Evolutionary conservation across 2,888 invertebrate species (phyloP), one percentile per base, ranked within the genome.

Genomic region (Catocala sponsa): DNA sequence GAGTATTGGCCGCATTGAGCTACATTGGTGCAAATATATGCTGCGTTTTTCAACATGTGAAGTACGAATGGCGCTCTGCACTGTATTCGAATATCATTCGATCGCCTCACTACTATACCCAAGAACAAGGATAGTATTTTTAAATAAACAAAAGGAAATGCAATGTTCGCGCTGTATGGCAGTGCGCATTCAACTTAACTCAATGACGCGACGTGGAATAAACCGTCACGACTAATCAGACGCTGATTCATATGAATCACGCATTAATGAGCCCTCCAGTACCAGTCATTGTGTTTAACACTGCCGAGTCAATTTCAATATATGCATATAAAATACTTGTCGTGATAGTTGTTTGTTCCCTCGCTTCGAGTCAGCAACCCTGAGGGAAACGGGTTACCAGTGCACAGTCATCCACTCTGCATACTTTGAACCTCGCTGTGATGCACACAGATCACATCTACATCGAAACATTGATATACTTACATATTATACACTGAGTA

Each of bases 191-290:
- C 9, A 38, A 38, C 35, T 38, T 38, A 38, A 38, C 35, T 9
- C 35, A 38, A 38, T 38, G 35, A 7, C 35, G 35, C 32, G 5
- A 33, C 6, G 6, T 5, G 9, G 48, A 32, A 48, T 48, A 10
- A 48, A 10, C 48, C 11, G 25, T 48, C 33, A 33, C 33, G 10
- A 43, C 12, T 43, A 1, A 47, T 15, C 47, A 32, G 47, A 25
- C 47, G 11, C 48, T 48, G 32, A 48, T 48, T 48, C n/a, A 48
- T 33, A 48, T 11, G 33, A n/a, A n/a, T 48, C 11, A 48, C 33
- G 11, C 10, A 13, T 48, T 33, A 48, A 33, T 48, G 33, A 48
- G 25, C 46, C 15, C 46, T 46, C 46, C 7, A 10, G 13, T 15
- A 46, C 48, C 5, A 10, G 32, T 33, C 48, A 48, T 48, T 48